Percentiles rank a stretch among this genome's conserved stretches.
phyloP scores from a whole-genome alignment of 2,888 invertebrate species.

The Abrostola triplasia region DNA sequence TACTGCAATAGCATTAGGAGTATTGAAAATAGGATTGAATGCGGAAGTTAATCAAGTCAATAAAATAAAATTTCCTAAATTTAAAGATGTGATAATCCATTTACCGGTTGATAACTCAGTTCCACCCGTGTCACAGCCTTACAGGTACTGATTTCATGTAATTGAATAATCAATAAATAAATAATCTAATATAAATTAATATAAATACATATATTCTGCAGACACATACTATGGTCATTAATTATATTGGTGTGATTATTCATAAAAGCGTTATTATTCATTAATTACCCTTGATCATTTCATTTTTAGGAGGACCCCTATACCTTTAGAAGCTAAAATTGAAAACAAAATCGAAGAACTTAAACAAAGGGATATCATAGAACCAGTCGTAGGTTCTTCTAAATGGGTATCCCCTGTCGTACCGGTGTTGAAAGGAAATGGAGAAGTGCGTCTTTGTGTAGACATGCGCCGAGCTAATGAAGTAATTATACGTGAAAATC shows the following conservation, averaged over 20 bases:
- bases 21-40: slow-evolving; percentile 27
- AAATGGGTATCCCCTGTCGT: slow-evolving; percentile 41
- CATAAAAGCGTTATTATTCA: no score
- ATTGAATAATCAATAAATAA: no score
- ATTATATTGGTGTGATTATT: slow-evolving; percentile 10
- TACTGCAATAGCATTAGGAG: slow-evolving; percentile 32
- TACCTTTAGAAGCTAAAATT: slow-evolving; percentile 29
- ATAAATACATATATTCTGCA: no score
- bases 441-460: neutral
- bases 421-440: slow-evolving; percentile 8
- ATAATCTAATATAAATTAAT: slow-evolving; percentile 15
- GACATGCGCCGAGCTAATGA: slow-evolving; percentile 14
- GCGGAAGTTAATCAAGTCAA: slow-evolving; percentile 8
- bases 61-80: slow-evolving; percentile 47
- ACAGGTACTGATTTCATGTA: slow-evolving; percentile 3
- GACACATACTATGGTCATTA: slow-evolving; percentile 2
- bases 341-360: slow-evolving; percentile 42
- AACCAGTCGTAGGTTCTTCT: slow-evolving; percentile 38
- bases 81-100: slow-evolving; percentile 25
- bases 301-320: slow-evolving; percentile 15
- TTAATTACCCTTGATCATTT: no score
- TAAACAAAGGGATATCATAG: slow-evolving; percentile 43
- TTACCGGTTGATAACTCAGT: slow-evolving; percentile 25
- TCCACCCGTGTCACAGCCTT: slow-evolving; percentile 32
- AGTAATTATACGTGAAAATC: slow-evolving; percentile 7